Conservation (phyloP, 1,140 invertebrate species). For the Macrostomum lignano region DNA sequence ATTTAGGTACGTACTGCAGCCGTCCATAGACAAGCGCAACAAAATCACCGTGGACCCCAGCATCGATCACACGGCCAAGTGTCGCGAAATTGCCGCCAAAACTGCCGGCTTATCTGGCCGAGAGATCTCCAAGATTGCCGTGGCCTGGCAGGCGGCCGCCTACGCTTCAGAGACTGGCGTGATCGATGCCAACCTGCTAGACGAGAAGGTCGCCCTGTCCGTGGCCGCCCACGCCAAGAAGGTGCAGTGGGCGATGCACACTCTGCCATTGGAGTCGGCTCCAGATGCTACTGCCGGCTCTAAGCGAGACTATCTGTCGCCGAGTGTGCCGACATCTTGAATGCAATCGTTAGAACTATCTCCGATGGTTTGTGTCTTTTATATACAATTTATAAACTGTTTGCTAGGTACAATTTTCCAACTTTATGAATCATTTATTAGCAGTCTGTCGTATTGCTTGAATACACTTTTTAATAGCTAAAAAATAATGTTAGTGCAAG, state of each 20-base stretch:
- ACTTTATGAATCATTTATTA: too few species aligned
- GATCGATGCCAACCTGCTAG: conserved; percentile 63
- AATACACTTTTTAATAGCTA: too few species aligned
- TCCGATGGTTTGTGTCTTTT: too few species aligned
- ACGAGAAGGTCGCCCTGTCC: conserved; percentile 50
- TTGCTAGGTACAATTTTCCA: too few species aligned
- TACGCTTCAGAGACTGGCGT: conserved; percentile 74
- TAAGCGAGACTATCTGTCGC: too few species aligned
- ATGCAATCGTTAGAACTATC: too few species aligned
- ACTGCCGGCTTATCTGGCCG: conserved; percentile 75
- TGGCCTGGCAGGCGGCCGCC: conserved; percentile 65
- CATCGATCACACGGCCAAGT: conserved; percentile 61
- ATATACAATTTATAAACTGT: too few species aligned
- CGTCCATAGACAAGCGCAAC: not conserved
- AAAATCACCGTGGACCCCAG: conserved; percentile 1
- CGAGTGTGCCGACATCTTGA: too few species aligned
- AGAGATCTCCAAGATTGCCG: conserved; percentile 78
- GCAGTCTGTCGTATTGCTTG: too few species aligned
- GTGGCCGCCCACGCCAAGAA: conserved; percentile 57
- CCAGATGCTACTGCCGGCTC: too few species aligned
- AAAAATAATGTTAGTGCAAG: too few species aligned
- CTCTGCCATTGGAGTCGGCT: too few species aligned
- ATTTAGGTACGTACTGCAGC: not conserved
- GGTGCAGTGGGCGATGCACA: conserved; percentile 38
- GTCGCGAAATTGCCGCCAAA: conserved; percentile 49